Evolutionary conservation across 92 coral and sea anemone species (phyloP).

Genomic region (Phenganax subtilis): DNA sequence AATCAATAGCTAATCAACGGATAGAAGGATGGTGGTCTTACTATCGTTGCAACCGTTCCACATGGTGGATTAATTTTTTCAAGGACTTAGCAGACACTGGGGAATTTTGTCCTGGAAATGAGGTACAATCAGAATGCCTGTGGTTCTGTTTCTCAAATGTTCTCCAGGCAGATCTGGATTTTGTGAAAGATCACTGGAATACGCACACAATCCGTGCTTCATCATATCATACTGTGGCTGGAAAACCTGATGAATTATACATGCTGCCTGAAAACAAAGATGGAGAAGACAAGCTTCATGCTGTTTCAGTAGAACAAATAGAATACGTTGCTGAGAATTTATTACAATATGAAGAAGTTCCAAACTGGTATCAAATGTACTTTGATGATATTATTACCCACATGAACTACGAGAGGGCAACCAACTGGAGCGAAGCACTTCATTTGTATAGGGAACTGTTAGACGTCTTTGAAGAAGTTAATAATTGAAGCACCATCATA

Average conservation of each 20-base stretch:
- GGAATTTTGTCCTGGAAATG: constrained; percentile 18
- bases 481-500: not conserved
- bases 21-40: constrained; percentile 25
- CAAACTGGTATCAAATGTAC: constrained; percentile 19
- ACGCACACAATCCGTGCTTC: constrained; percentile 12
- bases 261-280: constrained; percentile 22
- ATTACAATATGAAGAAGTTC: constrained; percentile 19
- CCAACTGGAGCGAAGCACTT: constrained; percentile 22
- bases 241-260: constrained; percentile 15
- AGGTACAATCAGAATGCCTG: constrained; percentile 1
- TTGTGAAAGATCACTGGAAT: constrained; percentile 23
- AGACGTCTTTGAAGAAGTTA: not conserved
- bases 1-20: constrained; percentile 11
- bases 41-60: constrained; percentile 7
- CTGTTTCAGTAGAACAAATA: constrained; percentile 18
- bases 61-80: constrained; percentile 24
- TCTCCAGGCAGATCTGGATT: constrained; percentile 10
- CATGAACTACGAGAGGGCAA: constrained; percentile 12
- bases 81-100: constrained; percentile 3
- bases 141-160: constrained; percentile 11
- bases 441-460: constrained; percentile 8
- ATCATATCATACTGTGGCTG: constrained; percentile 7
- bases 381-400: not conserved
- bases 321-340: constrained; percentile 20
- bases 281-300: constrained; percentile 19